Evolutionary conservation across 2,888 invertebrate genomes (phyloP), one percentile per base, ranked within the genome.

Genomic region (Bugulina stolonifera): DNA sequence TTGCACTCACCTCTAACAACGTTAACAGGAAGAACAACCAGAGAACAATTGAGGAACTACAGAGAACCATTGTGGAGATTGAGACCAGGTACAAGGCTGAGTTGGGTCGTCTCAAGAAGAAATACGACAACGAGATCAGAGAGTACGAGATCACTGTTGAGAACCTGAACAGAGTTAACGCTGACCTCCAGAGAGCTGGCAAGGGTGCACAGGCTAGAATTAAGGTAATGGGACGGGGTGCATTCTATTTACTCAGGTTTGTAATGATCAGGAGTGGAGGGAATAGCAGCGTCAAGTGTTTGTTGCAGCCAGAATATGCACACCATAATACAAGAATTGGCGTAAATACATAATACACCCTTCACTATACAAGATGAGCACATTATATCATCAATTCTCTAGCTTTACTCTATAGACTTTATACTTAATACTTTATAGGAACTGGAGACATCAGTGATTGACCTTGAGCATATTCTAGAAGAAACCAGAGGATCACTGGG

Each of bases 161-260:
- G 57, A 76, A 73, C 27, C 73, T 75, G 23, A 73, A 34, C 72
- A 71, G 78, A 22, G 71, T 73, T 73, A 79, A 79, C 72, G 80
- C 77, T 73, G 83, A 83, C 73, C 89, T 99, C 86, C 97, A 97
- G 87, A 93, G 94, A 80, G 93, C 95, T 87, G 97, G 98, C 89
- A 94, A 97, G 89, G 94, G 91, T 88, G 95, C 97, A 86, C 93
- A 94, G 78, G 89, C 94, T 85, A 93, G 93, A 87, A 89, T 92
- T 85, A 90, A 89, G 83, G 90, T 89, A 81, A 84, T 29, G 18
- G 52, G 52, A 10, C 85, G n/a, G n/a, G n/a, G n/a, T n/a, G n/a
- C n/a, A n/a, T n/a, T n/a, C n/a, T n/a, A n/a, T n/a, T n/a, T n/a
- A n/a, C n/a, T n/a, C n/a, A n/a, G n/a, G n/a, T n/a, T n/a, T n/a